phyloP scores from a whole-genome alignment of 2,888 invertebrate genomes.

The Drosophila quasianomalipes region DNA sequence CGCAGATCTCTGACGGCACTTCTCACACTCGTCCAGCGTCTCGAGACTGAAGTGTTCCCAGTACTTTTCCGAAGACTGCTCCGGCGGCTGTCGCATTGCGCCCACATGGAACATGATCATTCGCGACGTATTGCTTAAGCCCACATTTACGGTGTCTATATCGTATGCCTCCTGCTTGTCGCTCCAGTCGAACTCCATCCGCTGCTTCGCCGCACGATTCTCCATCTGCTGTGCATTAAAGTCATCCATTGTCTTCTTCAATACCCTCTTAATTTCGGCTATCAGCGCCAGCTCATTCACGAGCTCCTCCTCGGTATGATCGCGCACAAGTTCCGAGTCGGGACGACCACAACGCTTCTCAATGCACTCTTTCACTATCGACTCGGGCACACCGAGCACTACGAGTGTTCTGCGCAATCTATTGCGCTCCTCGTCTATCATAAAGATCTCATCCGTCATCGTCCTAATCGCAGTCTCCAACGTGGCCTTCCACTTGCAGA shows the following conservation, averaged over 20 bases:
- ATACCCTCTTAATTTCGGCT: slow-evolving; percentile 88
- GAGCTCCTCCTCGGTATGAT: slow-evolving; percentile 91
- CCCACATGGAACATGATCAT: slow-evolving; percentile 93
- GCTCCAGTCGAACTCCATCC: slow-evolving; percentile 96
- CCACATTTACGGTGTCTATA: slow-evolving; percentile 90
- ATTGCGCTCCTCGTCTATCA: slow-evolving; percentile 89
- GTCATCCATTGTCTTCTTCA: slow-evolving; percentile 88
- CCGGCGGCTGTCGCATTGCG: slow-evolving; percentile 91
- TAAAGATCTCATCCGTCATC: slow-evolving; percentile 90
- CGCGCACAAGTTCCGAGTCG: slow-evolving; percentile 91
- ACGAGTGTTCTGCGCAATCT: slow-evolving; percentile 89
- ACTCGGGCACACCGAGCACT: slow-evolving; percentile 90
- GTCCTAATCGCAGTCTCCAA: slow-evolving; percentile 89
- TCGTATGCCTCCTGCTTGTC: slow-evolving; percentile 93
- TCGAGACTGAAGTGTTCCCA: slow-evolving; percentile 95
- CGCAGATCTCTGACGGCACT: slow-evolving; percentile 91
- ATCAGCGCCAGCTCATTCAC: slow-evolving; percentile 91
- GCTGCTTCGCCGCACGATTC: slow-evolving; percentile 92
- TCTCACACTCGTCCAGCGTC: slow-evolving; percentile 91
- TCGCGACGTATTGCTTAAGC: slow-evolving; percentile 89
- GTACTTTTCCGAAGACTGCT: slow-evolving; percentile 93
- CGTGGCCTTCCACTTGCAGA: slow-evolving; percentile 91
- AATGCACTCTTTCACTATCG: slow-evolving; percentile 91
- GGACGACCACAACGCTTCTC: slow-evolving; percentile 89
- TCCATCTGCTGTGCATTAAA: slow-evolving; percentile 90